Conservation (phyloP, 1,140 invertebrate genomes). For the Cheumatopsyche charites region DNA sequence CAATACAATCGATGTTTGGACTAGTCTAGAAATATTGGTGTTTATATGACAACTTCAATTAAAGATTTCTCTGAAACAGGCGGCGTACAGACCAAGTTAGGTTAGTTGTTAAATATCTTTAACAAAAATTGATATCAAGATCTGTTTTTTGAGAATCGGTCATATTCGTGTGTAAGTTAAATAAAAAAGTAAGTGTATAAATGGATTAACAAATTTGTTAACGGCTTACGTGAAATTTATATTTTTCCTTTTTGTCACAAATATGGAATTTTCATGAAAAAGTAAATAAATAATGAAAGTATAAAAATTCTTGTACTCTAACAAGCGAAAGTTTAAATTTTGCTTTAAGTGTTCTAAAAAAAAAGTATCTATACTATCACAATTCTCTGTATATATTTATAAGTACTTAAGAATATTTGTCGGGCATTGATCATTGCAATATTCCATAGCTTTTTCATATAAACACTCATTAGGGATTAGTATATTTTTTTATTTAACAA, state of each 20-base stretch:
- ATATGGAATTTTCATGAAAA: constrained; percentile 23
- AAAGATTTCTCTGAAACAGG: constrained; percentile 33
- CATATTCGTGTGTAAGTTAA: constrained; percentile 37
- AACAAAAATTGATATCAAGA: constrained; percentile 7
- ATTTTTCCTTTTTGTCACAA: constrained; percentile 37
- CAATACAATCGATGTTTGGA: constrained; percentile 36
- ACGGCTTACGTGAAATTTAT: constrained; percentile 10
- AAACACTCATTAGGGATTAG: constrained; percentile 21
- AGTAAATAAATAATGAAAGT: constrained; percentile 8
- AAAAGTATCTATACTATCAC: constrained; percentile 31
- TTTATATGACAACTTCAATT: constrained; percentile 15
- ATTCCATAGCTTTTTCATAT: constrained; percentile 16
- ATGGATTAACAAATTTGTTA: constrained; percentile 8
- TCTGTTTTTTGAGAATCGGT: constrained; percentile 14
- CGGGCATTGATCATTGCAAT: constrained; percentile 36
- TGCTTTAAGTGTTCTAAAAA: constrained; percentile 44
- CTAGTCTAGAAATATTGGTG: constrained; percentile 29
- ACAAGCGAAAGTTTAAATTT: constrained; percentile 34
- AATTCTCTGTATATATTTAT: constrained; percentile 39
- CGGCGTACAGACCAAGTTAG: constrained; percentile 40
- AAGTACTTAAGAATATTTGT: constrained; percentile 21
- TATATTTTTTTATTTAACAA: neutral
- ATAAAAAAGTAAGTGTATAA: constrained; percentile 18
- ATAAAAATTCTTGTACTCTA: constrained; percentile 22
- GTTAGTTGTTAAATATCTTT: constrained; percentile 29